These are phyloP conservation scores for Onychostruthus taczanowskii DNA, from an alignment of 2,113 vertebrate species.

Conservation along the genomic window DNA sequence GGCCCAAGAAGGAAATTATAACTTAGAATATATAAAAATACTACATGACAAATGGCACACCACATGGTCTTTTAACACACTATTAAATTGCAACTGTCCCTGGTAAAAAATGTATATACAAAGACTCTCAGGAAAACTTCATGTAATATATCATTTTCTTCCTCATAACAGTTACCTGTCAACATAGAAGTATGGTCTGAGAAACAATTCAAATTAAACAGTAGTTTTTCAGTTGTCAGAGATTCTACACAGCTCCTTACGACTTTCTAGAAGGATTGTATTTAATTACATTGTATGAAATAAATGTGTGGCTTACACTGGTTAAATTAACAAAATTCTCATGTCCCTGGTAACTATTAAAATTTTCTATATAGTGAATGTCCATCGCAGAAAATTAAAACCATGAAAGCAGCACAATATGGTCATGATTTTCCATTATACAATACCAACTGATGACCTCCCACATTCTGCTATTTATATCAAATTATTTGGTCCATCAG, in stretches of 20 bases:
- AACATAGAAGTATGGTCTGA: conserved; percentile 39
- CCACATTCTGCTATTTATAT: not conserved
- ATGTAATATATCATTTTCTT: conserved; percentile 81
- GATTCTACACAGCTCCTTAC: not conserved
- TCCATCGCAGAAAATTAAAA: not conserved
- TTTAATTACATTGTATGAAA: not conserved
- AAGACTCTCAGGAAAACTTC: conserved; percentile 78
- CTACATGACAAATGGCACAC: conserved; percentile 83
- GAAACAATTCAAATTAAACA: conserved; percentile 59
- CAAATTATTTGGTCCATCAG: not conserved
- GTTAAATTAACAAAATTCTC: not conserved
- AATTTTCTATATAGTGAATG: not conserved
- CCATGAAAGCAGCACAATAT: not conserved
- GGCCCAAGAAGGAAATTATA: conserved; percentile 72
- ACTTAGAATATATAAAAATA: conserved; percentile 80
- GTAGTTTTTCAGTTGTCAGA: not conserved
- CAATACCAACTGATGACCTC: not conserved
- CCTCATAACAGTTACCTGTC: conserved; percentile 79
- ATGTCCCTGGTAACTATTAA: not conserved
- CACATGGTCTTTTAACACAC: conserved; percentile 86
- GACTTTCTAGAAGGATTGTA: not conserved
- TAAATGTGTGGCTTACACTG: not conserved
- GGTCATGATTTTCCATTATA: not conserved
- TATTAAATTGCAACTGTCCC: conserved; percentile 85
- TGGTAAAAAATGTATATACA: conserved; percentile 82